These are phyloP conservation scores for Rhodinocichla rosea DNA, from an alignment of 2,113 vertebrate genomes.

Conservation along the genomic window DNA sequence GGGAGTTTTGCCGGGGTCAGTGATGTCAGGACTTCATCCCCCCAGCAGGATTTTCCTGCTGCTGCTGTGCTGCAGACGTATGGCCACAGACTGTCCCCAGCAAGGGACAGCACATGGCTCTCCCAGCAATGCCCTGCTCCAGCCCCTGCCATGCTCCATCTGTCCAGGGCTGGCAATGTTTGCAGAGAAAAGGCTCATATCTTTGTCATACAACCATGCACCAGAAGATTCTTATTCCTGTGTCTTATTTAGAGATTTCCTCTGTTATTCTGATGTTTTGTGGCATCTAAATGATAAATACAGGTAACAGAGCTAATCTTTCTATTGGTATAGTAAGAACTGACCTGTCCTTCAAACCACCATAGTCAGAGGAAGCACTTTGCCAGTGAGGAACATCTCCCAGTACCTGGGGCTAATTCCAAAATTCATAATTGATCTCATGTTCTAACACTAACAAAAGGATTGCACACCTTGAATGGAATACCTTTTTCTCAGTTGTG, in stretches of 20 bases:
- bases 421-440: background rate
- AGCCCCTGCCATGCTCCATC: constrained; percentile 1
- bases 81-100: background rate
- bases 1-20: background rate
- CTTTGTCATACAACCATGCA: background rate
- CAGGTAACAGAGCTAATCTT: background rate
- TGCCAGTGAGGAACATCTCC: background rate
- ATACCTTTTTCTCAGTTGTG: background rate
- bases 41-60: background rate
- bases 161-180: background rate
- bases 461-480: background rate
- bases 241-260: background rate
- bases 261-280: background rate
- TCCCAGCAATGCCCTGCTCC: background rate
- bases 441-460: background rate
- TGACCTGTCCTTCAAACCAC: background rate
- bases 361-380: background rate
- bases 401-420: background rate
- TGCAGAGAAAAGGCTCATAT: background rate
- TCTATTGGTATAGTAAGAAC: background rate
- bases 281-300: background rate
- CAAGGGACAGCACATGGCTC: background rate
- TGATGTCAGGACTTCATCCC: background rate
- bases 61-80: background rate
- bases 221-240: background rate